Evolutionary conservation across 2,888 invertebrate genomes (phyloP), one percentile per base, ranked within the genome.

Genomic region (Caenorhabditis plicata): DNA sequence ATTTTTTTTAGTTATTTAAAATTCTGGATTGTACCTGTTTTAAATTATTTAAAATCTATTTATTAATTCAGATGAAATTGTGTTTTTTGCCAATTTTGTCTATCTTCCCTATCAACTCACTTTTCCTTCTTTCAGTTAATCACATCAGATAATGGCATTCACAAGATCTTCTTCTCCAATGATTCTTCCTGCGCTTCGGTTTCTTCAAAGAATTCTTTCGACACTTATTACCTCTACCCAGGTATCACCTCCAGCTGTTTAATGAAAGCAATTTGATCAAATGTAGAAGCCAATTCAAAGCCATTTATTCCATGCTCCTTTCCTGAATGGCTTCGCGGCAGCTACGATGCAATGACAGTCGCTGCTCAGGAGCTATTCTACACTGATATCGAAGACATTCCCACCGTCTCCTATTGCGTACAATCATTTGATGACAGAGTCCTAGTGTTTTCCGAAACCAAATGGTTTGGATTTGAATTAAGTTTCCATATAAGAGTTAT

Each of bases 281-380:
- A n/a, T n/a, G n/a, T n/a, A n/a, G n/a, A n/a, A n/a, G n/a, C n/a
- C n/a, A n/a, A n/a, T n/a, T n/a, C n/a, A n/a, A 44, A 63, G 19
- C 58, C 69, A 19, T 63, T 71, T 48, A 49, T 71, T 20, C 67
- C 71, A 11, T 74, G 74, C 45, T 38, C 48, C 13, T 74, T 74
- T 46, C 73, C 74, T 4, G 62, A 63, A 27, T 73, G 71, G 68
- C 52, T 74, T 42, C 67, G 60, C 19, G 74, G 74, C 20, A 63
- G 68, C 36, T 74, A 72, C 54, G 65, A 66, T 25, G 52, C 63
- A n/a, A 51, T 74, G 47, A 43, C 45, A 13, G 62, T 74, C 2
- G 47, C 62, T 8, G 29, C 61, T 2, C 57, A 72, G 26, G 53
- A 66, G 23, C 46, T 72, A 13, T 62, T 64, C 48, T 68, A 66